phyloP scores from a whole-genome alignment of 2,113 vertebrate species.

The Crotophaga sulcirostris region DNA sequence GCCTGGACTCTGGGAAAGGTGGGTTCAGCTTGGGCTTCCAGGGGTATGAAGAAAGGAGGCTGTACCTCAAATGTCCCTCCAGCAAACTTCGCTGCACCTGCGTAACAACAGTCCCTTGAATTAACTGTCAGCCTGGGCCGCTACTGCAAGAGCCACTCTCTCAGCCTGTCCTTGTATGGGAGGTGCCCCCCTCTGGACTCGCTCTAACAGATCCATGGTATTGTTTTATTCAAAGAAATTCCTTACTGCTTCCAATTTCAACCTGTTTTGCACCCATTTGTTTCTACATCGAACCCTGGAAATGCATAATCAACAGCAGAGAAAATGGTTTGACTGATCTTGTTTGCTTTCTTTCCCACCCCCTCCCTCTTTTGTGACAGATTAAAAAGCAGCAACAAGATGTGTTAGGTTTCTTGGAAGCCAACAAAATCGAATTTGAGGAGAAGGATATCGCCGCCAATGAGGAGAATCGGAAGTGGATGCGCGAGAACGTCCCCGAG shows the following conservation, averaged over 20 bases:
- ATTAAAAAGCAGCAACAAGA: conserved; percentile 99
- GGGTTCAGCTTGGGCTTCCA: background rate
- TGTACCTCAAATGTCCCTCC: background rate
- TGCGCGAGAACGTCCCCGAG: conserved; percentile 94
- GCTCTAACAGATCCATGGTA: no score
- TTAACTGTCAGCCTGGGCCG: background rate
- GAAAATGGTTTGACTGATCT: background rate
- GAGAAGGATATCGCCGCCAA: conserved; percentile 94
- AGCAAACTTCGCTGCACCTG: background rate
- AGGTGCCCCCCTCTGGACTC: no score
- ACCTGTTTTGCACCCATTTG: background rate
- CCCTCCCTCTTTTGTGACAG: conserved; percentile 62
- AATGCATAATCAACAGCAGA: background rate
- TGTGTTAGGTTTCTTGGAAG: conserved; percentile 89
- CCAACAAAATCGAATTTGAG: conserved; percentile 94
- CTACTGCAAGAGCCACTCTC: background rate
- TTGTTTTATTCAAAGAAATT: background rate
- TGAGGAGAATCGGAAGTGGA: conserved; percentile 94
- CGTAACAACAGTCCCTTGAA: background rate
- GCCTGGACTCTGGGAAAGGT: background rate
- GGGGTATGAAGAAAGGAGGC: background rate
- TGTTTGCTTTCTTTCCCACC: background rate
- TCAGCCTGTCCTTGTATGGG: no score
- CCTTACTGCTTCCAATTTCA: background rate
- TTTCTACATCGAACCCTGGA: background rate